Evolutionary conservation across 2,888 invertebrate genomes (phyloP).

Genomic region (Neocrepidodera transversa): DNA sequence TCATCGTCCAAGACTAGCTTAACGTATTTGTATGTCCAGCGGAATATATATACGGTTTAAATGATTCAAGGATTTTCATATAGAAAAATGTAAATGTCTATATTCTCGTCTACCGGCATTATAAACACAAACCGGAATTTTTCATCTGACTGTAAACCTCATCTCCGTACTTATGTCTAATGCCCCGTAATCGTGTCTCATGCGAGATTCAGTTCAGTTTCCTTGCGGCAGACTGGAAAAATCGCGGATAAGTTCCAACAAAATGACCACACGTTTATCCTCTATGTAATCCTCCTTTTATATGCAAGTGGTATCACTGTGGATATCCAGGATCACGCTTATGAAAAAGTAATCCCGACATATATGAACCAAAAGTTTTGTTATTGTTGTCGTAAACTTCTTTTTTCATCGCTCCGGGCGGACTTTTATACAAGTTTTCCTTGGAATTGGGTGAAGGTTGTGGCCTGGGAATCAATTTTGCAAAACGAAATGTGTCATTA

Average conservation of each 20-base stretch:
- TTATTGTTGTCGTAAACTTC: conserved; percentile 32
- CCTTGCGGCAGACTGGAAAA: conserved; percentile 18
- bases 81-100: too few relatives aligned
- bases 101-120: too few relatives aligned
- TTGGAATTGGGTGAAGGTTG: conserved; percentile 1
- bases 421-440: background rate
- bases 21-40: too few relatives aligned
- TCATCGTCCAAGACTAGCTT: too few relatives aligned
- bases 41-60: too few relatives aligned
- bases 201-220: conserved; percentile 19
- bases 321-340: conserved; percentile 36
- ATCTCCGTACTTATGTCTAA: conserved; percentile 21
- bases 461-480: background rate
- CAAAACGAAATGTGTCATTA: background rate
- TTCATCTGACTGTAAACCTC: conserved; percentile 9
- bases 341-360: conserved; percentile 42
- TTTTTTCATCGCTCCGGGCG: conserved; percentile 11
- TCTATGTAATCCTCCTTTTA: conserved; percentile 38
- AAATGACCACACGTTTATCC: conserved; percentile 43
- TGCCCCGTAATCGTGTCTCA: conserved; percentile 20
- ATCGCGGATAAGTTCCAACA: conserved; percentile 29
- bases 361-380: conserved; percentile 36
- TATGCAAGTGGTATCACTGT: conserved; percentile 34
- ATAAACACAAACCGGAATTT: conserved; percentile 15
- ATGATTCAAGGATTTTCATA: too few relatives aligned